A percentile compares a stretch with the other conserved stretches of the same genome.
Conservation (phyloP, 2,888 invertebrate species). For the Hyppa rectilinea region DNA sequence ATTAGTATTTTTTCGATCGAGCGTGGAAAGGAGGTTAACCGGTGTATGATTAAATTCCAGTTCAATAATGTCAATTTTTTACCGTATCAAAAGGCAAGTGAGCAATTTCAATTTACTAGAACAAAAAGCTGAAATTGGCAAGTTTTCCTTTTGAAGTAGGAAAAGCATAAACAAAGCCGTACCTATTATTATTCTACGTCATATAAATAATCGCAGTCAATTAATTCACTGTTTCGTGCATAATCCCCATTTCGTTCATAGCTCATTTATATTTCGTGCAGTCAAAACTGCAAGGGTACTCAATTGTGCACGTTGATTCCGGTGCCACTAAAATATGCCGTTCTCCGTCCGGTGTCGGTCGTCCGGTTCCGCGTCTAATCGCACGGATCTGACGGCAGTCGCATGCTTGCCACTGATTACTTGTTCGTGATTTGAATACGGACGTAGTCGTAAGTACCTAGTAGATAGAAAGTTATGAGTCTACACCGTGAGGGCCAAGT, state of each 20-base stretch:
- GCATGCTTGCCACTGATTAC: slow-evolving; percentile 60
- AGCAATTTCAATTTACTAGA: not conserved
- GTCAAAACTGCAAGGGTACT: slow-evolving; percentile 58
- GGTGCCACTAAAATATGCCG: slow-evolving; percentile 56
- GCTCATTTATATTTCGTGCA: slow-evolving; percentile 48
- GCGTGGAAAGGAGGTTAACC: not conserved
- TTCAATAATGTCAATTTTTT: not conserved
- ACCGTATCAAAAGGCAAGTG: not conserved
- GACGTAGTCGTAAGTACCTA: too few species aligned
- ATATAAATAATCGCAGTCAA: slow-evolving; percentile 18
- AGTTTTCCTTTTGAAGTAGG: not conserved
- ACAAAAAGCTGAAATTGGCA: not conserved
- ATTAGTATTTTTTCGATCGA: slow-evolving; percentile 7
- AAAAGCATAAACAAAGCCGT: not conserved
- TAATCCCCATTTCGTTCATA: slow-evolving; percentile 18
- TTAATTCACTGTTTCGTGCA: slow-evolving; percentile 38
- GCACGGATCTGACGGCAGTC: slow-evolving; percentile 47
- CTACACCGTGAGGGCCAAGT: not conserved
- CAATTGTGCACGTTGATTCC: slow-evolving; percentile 58
- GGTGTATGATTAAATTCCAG: slow-evolving; percentile 3
- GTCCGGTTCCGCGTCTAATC: slow-evolving; percentile 51
- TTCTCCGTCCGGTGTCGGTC: slow-evolving; percentile 36
- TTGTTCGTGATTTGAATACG: slow-evolving; percentile 45
- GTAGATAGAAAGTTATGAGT: not conserved
- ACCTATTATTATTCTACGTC: slow-evolving; percentile 11